Conservation (phyloP, 2,888 invertebrate genomes). For the Tenthredo notha region DNA sequence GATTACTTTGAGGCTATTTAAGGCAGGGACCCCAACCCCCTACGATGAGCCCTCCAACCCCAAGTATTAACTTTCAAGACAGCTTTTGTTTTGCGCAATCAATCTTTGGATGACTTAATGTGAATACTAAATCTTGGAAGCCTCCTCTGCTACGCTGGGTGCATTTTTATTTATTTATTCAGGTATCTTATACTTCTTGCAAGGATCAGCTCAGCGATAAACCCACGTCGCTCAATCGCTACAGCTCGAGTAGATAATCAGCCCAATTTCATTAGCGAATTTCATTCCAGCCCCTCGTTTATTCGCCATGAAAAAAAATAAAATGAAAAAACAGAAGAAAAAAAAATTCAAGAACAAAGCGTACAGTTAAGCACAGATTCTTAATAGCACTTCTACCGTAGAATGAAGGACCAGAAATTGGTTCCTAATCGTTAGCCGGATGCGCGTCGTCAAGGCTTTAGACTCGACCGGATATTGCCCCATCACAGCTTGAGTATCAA, state of each 20-base stretch:
- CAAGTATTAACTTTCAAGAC: slow-evolving; percentile 3
- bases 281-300: slow-evolving; percentile 8
- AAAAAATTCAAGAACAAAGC: neutral
- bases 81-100: slow-evolving; percentile 2
- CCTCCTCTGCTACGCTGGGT: neutral
- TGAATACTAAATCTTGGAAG: slow-evolving; percentile 15
- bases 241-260: neutral
- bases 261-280: slow-evolving; percentile 8
- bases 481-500: slow-evolving; percentile 22
- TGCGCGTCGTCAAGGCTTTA: neutral
- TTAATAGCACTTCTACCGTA: neutral
- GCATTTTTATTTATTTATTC: neutral
- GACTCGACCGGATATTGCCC: slow-evolving; percentile 34
- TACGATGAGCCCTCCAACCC: neutral
- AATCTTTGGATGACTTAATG: slow-evolving; percentile 6
- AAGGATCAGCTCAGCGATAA: neutral
- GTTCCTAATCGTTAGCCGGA: slow-evolving; percentile 19
- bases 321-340: neutral
- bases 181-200: neutral
- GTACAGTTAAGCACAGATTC: neutral
- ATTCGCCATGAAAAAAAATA: neutral
- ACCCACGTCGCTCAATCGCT: slow-evolving; percentile 11
- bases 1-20: slow-evolving; percentile 25
- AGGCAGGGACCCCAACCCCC: neutral
- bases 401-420: slow-evolving; percentile 20